Conservation (phyloP, 2,888 invertebrate genomes). For the Phrixothrix hirtus region DNA sequence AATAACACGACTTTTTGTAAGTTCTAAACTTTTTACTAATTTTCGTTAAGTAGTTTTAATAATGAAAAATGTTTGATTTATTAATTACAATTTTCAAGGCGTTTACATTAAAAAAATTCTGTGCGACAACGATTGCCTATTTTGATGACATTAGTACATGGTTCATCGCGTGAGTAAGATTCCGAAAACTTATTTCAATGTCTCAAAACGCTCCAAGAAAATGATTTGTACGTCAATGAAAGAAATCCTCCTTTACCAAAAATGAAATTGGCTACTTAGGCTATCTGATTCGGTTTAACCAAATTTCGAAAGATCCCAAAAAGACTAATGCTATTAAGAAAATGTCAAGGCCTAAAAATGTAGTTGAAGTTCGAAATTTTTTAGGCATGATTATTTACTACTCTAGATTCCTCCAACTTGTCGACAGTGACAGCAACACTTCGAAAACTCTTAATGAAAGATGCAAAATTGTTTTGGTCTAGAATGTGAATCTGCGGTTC, state of each 20-base stretch:
- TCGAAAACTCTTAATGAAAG: conserved; percentile 1
- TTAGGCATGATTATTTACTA: neutral
- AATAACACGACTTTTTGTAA: no score
- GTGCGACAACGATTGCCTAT: conserved; percentile 24
- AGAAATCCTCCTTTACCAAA: conserved; percentile 5
- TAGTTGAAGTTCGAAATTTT: neutral
- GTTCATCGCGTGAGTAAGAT: conserved; percentile 21
- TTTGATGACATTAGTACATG: conserved; percentile 27
- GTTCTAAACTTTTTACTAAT: no score
- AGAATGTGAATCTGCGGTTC: neutral
- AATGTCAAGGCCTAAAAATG: neutral
- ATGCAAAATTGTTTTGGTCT: neutral
- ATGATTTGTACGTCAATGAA: conserved; percentile 14
- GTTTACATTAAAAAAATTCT: no score
- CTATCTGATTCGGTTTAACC: neutral
- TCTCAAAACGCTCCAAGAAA: conserved; percentile 8
- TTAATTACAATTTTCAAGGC: no score
- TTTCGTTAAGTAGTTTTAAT: no score
- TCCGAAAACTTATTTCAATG: conserved; percentile 4
- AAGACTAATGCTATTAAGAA: neutral
- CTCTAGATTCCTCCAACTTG: neutral
- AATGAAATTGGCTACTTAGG: conserved; percentile 1
- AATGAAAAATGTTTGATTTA: no score
- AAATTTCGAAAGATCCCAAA: no score
- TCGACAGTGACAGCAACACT: neutral